Conservation (phyloP, 2,797 vertebrate species). For the Paratrypauchen microcephalus region DNA sequence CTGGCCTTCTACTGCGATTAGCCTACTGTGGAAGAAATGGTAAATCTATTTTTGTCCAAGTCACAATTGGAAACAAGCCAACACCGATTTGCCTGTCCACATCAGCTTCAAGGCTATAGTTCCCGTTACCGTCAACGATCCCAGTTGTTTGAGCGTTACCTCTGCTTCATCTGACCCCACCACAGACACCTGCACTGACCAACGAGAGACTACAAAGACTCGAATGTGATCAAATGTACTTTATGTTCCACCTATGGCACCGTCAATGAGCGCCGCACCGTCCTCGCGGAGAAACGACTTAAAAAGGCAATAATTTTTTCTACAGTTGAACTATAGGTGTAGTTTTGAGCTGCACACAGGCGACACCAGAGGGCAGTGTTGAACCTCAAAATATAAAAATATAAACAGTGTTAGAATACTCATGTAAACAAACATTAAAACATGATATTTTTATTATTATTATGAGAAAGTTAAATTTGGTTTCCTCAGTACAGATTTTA, state of each 20-base stretch:
- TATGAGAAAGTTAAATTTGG: no score
- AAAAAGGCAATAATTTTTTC: conserved; percentile 63
- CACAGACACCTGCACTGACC: neutral
- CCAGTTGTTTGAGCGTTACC: neutral
- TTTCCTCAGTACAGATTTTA: no score
- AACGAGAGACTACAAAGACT: neutral
- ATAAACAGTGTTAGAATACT: no score
- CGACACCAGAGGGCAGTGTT: neutral
- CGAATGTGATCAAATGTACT: neutral
- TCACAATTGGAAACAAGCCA: no score
- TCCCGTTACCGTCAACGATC: neutral
- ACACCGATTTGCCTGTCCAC: neutral
- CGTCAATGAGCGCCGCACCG: neutral
- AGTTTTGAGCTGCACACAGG: neutral
- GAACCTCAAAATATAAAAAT: neutral
- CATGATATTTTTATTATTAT: no score
- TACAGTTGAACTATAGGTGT: conserved; percentile 35
- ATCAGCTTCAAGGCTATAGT: neutral
- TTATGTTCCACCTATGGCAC: neutral
- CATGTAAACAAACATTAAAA: no score
- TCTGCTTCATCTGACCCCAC: neutral
- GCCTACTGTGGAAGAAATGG: no score
- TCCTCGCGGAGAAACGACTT: neutral
- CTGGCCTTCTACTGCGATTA: no score
- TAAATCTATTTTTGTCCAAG: no score